A percentile compares a stretch with the other conserved stretches of the same genome.
Evolutionary conservation across 2,797 vertebrate species (phyloP).

Genomic region (Gymnoscopelus microlampas): DNA sequence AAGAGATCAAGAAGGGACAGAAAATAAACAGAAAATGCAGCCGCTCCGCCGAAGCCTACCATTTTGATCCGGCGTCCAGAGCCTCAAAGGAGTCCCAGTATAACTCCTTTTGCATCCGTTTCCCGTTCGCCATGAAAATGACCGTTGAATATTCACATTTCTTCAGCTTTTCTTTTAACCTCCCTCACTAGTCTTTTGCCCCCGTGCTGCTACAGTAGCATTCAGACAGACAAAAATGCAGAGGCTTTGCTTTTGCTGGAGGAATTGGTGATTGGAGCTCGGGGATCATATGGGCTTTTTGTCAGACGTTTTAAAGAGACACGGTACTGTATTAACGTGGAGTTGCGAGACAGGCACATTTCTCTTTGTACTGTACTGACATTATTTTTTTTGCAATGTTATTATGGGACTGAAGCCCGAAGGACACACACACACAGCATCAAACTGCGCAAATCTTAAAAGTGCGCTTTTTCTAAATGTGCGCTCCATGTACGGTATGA

Average conservation of each 20-base stretch:
- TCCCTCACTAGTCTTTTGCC: conserved; percentile 49
- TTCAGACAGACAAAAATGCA: conserved; percentile 84
- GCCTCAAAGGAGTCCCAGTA: conserved; percentile 85
- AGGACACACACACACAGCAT: conserved; percentile 50
- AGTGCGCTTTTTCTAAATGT: conserved; percentile 49
- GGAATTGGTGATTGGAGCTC: conserved; percentile 89
- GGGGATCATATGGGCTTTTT: conserved; percentile 90
- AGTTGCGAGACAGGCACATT: conserved; percentile 47
- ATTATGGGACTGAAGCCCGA: not conserved
- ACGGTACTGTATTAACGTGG: conserved; percentile 70
- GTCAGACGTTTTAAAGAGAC: conserved; percentile 90
- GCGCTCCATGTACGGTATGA: conserved; percentile 59
- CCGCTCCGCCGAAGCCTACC: conserved; percentile 85
- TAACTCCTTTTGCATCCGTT: conserved; percentile 82
- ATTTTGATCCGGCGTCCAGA: conserved; percentile 89
- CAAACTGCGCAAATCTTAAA: conserved; percentile 23
- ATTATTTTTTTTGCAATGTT: not conserved
- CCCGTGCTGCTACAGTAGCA: conserved; percentile 81
- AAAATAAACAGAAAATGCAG: conserved; percentile 67
- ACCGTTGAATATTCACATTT: conserved; percentile 79
- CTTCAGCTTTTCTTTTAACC: conserved; percentile 67
- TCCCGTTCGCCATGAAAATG: conserved; percentile 85
- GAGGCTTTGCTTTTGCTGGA: conserved; percentile 83
- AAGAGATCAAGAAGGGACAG: conserved; percentile 76
- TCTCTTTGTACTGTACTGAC: conserved; percentile 39